Percentiles rank a stretch among this genome's conserved stretches.
Evolutionary conservation across 2,113 vertebrate species (phyloP).

Genomic region (Prochilodus magdalenae): DNA sequence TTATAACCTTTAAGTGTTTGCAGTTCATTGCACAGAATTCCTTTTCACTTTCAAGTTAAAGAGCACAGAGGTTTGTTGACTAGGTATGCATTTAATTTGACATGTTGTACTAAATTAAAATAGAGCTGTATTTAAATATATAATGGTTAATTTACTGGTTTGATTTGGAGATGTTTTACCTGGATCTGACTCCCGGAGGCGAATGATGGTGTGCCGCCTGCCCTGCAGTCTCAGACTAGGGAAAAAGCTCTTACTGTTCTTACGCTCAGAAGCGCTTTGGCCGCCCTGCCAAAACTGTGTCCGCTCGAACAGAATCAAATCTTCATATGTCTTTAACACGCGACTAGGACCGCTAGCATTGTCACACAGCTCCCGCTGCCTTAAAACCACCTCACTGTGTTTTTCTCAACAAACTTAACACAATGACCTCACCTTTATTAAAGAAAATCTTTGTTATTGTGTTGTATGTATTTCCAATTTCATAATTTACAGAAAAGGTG

Average conservation of each 20-base stretch:
- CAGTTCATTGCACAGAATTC: background rate
- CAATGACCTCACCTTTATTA: background rate
- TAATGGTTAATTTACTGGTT: background rate
- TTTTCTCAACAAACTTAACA: background rate
- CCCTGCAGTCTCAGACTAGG: background rate
- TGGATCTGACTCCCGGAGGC: background rate
- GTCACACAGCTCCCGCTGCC: background rate
- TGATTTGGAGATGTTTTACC: background rate
- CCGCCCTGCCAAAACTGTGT: constrained; percentile 62
- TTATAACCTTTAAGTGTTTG: too few species aligned
- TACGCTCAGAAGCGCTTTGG: constrained; percentile 54
- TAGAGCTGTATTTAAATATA: background rate
- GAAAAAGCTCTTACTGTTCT: constrained; percentile 65
- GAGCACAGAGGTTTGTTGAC: too few species aligned
- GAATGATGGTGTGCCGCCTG: background rate
- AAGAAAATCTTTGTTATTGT: background rate
- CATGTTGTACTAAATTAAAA: too few species aligned
- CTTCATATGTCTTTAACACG: constrained; percentile 46
- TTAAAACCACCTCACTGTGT: background rate
- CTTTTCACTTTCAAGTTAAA: background rate
- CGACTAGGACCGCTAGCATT: background rate
- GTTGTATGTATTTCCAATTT: background rate
- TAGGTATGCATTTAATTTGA: too few species aligned
- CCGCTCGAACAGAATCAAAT: constrained; percentile 53
- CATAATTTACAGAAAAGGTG: background rate